These are phyloP conservation scores for Leptinotarsa texana DNA, from an alignment of 1,140 invertebrate genomes.

Conservation along the genomic window DNA sequence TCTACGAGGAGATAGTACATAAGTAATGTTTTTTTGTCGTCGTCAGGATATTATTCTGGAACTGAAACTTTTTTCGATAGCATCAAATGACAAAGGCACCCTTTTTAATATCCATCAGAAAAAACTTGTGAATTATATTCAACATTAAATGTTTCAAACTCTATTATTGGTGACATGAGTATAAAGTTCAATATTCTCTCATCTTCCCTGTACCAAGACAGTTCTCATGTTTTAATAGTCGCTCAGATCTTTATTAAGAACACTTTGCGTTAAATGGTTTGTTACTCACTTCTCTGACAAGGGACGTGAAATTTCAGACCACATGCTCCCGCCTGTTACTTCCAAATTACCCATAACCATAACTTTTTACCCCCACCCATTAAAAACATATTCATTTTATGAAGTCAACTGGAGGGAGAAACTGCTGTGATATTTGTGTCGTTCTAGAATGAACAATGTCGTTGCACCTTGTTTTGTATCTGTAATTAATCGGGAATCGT, in stretches of 20 bases:
- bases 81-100: no score
- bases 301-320: not conserved
- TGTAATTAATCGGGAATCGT: no score
- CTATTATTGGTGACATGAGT: not conserved
- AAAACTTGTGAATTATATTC: no score
- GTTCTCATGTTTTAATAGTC: not conserved
- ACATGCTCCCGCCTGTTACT: not conserved
- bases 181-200: not conserved
- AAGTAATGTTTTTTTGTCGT: no score
- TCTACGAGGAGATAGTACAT: no score
- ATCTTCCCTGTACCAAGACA: not conserved
- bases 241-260: not conserved
- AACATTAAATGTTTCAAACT: not conserved
- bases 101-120: no score
- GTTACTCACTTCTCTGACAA: not conserved
- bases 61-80: no score
- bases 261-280: constrained; percentile 3
- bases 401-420: not conserved
- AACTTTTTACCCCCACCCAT: not conserved
- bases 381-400: not conserved
- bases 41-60: no score
- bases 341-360: not conserved
- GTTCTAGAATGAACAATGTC: no score
- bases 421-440: no score
- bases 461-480: no score